Evolutionary conservation across 1,140 invertebrate species (phyloP).

Genomic region (Drosophila ercepeae): DNA sequence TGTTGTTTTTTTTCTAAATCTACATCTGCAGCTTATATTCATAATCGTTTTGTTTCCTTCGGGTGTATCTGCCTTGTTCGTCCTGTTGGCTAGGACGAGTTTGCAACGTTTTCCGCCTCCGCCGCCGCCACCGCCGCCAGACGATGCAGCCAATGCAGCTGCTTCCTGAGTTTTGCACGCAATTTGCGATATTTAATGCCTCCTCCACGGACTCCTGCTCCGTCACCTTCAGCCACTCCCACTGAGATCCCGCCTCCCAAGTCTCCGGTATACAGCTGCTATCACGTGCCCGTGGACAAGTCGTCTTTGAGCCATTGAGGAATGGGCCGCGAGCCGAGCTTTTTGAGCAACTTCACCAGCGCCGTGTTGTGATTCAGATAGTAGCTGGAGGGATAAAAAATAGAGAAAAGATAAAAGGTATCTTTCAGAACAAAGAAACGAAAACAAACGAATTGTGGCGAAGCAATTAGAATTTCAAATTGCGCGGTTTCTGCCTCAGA

Average conservation of each 20-base stretch:
- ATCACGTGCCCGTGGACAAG: constrained; percentile 85
- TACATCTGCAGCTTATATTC: constrained; percentile 18
- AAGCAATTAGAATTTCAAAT: constrained; percentile 52
- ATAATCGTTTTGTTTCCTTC: constrained; percentile 13
- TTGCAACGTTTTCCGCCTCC: constrained; percentile 1
- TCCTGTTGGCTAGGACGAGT: constrained; percentile 43
- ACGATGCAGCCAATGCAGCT: constrained; percentile 73
- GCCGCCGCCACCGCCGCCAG: constrained; percentile 19
- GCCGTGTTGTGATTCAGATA: constrained; percentile 97
- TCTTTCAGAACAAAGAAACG: constrained; percentile 16
- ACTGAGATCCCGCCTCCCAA: constrained; percentile 5
- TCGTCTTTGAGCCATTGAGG: constrained; percentile 98
- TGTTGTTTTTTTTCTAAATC: constrained; percentile 19
- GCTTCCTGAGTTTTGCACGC: constrained; percentile 81
- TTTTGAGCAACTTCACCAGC: constrained; percentile 94
- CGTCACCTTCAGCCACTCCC: constrained; percentile 18
- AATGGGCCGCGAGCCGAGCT: constrained; percentile 91
- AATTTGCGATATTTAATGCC: constrained; percentile 75
- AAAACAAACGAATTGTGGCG: constrained; percentile 1
- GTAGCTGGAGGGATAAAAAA: constrained; percentile 85
- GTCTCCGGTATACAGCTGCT: constrained; percentile 54
- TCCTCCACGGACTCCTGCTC: constrained; percentile 21
- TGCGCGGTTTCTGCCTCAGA: constrained; percentile 3
- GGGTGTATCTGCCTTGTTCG: background rate
- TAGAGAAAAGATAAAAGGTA: constrained; percentile 10